Evolutionary conservation across 1,140 invertebrate genomes (phyloP).

Genomic region (Ceratosolen fusciceps): DNA sequence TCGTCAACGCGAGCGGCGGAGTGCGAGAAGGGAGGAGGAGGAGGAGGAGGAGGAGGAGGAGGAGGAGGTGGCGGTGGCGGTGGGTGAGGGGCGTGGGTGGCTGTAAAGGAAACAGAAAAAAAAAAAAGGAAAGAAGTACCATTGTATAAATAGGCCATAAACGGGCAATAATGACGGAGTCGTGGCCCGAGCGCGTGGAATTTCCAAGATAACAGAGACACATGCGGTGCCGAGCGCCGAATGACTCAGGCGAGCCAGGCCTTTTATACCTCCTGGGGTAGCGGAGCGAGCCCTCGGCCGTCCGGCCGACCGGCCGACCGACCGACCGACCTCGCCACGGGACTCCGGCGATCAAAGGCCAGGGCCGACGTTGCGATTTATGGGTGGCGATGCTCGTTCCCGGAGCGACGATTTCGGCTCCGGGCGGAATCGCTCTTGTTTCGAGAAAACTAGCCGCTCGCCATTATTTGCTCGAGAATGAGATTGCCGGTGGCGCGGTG

Average conservation of each 20-base stretch:
- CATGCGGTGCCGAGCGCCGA: neutral
- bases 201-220: neutral
- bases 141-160: neutral
- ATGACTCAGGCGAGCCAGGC: neutral
- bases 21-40: no score
- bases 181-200: neutral
- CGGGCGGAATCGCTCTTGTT: neutral
- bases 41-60: no score
- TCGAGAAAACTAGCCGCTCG: constrained; percentile 3
- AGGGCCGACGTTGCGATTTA: constrained; percentile 12
- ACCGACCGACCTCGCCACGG: neutral
- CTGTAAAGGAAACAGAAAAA: neutral
- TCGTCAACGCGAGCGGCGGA: no score
- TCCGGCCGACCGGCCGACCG: no score
- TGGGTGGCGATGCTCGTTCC: constrained; percentile 4
- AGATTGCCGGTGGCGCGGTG: neutral
- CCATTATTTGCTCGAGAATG: neutral
- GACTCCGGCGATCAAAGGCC: constrained; percentile 15
- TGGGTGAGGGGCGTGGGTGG: neutral
- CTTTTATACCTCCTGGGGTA: neutral
- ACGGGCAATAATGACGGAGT: neutral
- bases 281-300: neutral
- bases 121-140: neutral
- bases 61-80: no score
- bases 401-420: constrained; percentile 1